phyloP scores from a whole-genome alignment of 2,888 invertebrate species.

The Drosophila anomalata region DNA sequence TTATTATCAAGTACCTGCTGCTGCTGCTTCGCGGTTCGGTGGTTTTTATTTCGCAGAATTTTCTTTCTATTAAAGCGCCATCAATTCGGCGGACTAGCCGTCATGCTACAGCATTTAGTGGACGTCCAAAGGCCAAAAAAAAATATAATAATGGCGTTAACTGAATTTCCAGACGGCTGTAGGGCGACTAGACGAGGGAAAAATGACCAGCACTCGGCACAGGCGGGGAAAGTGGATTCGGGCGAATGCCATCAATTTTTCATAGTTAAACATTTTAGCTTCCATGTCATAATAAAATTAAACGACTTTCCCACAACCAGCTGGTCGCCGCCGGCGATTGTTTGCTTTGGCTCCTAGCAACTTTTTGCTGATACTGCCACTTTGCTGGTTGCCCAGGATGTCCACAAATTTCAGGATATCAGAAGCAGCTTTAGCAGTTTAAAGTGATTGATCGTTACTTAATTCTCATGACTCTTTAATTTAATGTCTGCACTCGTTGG shows the following conservation, averaged over 20 bases:
- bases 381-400: not conserved
- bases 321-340: constrained; percentile 26
- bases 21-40: constrained; percentile 34
- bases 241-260: constrained; percentile 56
- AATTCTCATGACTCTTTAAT: not conserved
- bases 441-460: not conserved
- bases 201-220: constrained; percentile 35
- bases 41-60: constrained; percentile 51
- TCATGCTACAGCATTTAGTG: constrained; percentile 42
- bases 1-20: constrained; percentile 68
- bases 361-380: constrained; percentile 13
- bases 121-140: constrained; percentile 42
- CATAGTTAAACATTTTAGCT: constrained; percentile 54
- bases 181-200: constrained; percentile 16
- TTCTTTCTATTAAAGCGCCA: constrained; percentile 61
- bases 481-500: constrained; percentile 12
- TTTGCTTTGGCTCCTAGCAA: constrained; percentile 22
- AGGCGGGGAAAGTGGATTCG: not conserved
- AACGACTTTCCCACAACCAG: constrained; percentile 50
- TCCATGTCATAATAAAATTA: constrained; percentile 72
- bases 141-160: constrained; percentile 45
- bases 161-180: constrained; percentile 51
- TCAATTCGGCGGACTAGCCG: constrained; percentile 49
- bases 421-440: not conserved
- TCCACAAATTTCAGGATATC: constrained; percentile 1